A percentile compares a stretch with the other conserved stretches of the same genome.
These are phyloP conservation scores for Micromesistius poutassou DNA, from an alignment of 2,797 vertebrate genomes.

Conservation along the genomic window DNA sequence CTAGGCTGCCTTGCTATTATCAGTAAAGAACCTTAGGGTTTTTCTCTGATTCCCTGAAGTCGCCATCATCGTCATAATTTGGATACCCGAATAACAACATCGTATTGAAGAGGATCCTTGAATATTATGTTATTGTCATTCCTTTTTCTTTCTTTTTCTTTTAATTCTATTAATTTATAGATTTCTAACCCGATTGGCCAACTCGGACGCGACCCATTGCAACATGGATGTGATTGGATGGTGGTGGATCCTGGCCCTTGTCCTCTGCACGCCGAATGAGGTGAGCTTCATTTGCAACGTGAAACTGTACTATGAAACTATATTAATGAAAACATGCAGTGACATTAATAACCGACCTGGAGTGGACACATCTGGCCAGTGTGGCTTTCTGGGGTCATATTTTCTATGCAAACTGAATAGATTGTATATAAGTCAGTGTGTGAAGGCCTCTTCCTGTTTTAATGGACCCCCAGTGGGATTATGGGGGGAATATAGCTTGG, in stretches of 20 bases:
- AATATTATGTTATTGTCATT: too few species aligned
- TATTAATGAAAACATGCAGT: background rate
- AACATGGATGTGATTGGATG: background rate
- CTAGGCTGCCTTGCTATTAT: background rate
- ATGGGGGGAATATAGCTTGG: background rate
- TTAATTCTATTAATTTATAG: too few species aligned
- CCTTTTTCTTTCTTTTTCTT: background rate
- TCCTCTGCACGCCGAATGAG: background rate
- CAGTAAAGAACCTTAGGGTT: background rate
- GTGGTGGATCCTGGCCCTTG: background rate
- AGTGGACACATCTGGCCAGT: background rate
- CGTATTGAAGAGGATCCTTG: background rate
- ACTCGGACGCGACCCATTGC: background rate
- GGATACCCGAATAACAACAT: background rate
- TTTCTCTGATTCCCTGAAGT: background rate
- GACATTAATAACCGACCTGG: background rate
- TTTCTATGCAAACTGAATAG: slow-evolving; percentile 29
- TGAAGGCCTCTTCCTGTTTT: slow-evolving; percentile 24
- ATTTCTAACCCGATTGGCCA: background rate
- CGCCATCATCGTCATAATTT: background rate
- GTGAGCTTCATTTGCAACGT: background rate
- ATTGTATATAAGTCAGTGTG: slow-evolving; percentile 30
- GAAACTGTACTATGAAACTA: background rate
- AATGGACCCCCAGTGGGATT: too few species aligned
- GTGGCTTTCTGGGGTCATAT: slow-evolving; percentile 18